A percentile compares a stretch with the other conserved stretches of the same genome.
These are phyloP conservation scores for Orchesella cincta DNA, from an alignment of 1,140 invertebrate genomes.

Conservation along the genomic window DNA sequence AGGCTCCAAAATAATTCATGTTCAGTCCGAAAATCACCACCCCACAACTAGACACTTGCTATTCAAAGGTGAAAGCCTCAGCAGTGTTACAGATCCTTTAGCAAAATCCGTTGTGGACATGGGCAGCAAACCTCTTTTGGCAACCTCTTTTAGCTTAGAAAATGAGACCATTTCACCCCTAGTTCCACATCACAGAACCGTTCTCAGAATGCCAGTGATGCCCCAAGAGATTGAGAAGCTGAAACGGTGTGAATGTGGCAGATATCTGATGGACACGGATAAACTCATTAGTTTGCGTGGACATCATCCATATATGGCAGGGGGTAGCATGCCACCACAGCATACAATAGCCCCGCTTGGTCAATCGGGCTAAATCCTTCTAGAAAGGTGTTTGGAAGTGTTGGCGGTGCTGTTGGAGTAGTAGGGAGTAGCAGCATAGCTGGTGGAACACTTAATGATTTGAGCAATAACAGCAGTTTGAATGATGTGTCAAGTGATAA, in stretches of 20 bases:
- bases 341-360: too few relatives aligned
- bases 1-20: not conserved
- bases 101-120: not conserved
- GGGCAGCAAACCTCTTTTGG: not conserved
- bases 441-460: too few relatives aligned
- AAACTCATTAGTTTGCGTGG: not conserved
- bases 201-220: slow-evolving; percentile 10
- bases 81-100: not conserved
- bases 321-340: too few relatives aligned
- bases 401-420: too few relatives aligned
- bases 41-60: too few relatives aligned
- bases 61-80: too few relatives aligned
- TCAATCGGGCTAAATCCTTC: too few relatives aligned
- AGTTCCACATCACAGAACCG: not conserved
- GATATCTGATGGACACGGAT: slow-evolving; percentile 6
- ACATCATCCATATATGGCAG: too few relatives aligned
- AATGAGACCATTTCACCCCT: not conserved
- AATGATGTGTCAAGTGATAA: too few relatives aligned
- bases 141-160: not conserved
- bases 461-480: too few relatives aligned
- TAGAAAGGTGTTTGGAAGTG: too few relatives aligned
- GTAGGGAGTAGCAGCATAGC: too few relatives aligned
- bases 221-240: slow-evolving; percentile 10
- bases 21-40: not conserved
- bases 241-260: slow-evolving; percentile 3